These are phyloP conservation scores for Halictus ligatus DNA, from an alignment of 2,888 invertebrate species.

Conservation along the genomic window DNA sequence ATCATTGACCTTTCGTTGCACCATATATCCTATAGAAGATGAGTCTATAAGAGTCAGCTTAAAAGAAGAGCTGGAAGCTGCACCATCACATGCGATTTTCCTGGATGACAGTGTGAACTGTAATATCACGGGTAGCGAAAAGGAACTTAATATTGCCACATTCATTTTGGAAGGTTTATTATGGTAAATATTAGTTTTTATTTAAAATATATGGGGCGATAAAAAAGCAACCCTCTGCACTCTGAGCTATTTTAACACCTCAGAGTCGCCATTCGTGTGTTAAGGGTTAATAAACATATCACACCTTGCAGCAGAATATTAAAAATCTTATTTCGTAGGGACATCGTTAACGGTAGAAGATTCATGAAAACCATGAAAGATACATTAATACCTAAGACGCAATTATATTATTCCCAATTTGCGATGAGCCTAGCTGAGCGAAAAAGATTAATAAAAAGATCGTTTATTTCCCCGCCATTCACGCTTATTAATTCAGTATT, in stretches of 20 bases:
- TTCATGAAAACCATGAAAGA: conserved; percentile 72
- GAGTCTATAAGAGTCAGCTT: conserved; percentile 72
- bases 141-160: conserved; percentile 65
- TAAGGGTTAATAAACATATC: neutral
- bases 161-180: conserved; percentile 78
- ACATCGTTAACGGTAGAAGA: conserved; percentile 78
- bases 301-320: neutral
- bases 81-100: conserved; percentile 72
- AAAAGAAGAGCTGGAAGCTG: conserved; percentile 76
- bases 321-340: conserved; percentile 75
- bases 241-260: no score
- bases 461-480: conserved; percentile 63
- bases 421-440: conserved; percentile 57
- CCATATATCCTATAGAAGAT: conserved; percentile 76
- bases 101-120: conserved; percentile 51
- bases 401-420: conserved; percentile 76
- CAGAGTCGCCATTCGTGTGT: no score
- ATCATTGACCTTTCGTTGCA: conserved; percentile 76
- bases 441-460: conserved; percentile 64
- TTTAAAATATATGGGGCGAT: neutral
- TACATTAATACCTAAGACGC: conserved; percentile 31
- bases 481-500: conserved; percentile 67
- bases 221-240: neutral
- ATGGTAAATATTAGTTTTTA: conserved; percentile 70
- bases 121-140: conserved; percentile 33